Evolutionary conservation across 2,888 invertebrate species (phyloP).

Genomic region (Volucella bombylans): DNA sequence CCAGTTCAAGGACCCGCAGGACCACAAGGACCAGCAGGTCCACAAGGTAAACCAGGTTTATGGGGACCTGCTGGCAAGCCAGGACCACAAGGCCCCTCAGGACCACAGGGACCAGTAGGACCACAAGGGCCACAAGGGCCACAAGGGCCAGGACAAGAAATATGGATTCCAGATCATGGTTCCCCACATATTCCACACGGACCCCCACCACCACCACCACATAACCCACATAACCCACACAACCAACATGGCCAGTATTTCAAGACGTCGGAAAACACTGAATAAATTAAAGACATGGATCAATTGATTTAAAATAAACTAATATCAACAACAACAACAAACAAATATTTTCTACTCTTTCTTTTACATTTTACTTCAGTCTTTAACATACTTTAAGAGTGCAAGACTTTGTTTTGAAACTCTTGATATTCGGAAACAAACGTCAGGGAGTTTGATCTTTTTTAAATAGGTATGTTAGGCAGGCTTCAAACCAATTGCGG

Average conservation of each 20-base stretch:
- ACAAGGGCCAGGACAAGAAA: neutral
- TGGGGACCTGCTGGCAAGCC: constrained; percentile 18
- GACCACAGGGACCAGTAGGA: constrained; percentile 35
- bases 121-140: constrained; percentile 75
- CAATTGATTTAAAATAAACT: constrained; percentile 4
- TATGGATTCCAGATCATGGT: constrained; percentile 44
- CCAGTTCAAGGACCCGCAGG: constrained; percentile 88
- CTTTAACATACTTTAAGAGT: neutral
- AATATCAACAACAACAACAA: neutral
- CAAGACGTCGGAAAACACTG: constrained; percentile 20
- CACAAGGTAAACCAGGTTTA: neutral
- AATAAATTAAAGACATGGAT: constrained; percentile 1
- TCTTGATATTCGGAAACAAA: too few relatives aligned
- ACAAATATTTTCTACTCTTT: too few relatives aligned
- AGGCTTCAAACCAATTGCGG: fast-evolving
- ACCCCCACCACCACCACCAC: constrained; percentile 14
- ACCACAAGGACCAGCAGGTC: constrained; percentile 86
- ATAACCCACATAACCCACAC: neutral
- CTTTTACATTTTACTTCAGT: neutral
- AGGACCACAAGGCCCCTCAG: constrained; percentile 22
- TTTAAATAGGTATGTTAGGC: fast-evolving
- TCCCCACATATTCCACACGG: constrained; percentile 23
- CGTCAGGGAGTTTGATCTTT: too few relatives aligned
- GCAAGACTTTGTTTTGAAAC: too few relatives aligned
- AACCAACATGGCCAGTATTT: constrained; percentile 33